Evolutionary conservation across 2,113 vertebrate genomes (phyloP).

Genomic region (Dipodomys merriami): DNA sequence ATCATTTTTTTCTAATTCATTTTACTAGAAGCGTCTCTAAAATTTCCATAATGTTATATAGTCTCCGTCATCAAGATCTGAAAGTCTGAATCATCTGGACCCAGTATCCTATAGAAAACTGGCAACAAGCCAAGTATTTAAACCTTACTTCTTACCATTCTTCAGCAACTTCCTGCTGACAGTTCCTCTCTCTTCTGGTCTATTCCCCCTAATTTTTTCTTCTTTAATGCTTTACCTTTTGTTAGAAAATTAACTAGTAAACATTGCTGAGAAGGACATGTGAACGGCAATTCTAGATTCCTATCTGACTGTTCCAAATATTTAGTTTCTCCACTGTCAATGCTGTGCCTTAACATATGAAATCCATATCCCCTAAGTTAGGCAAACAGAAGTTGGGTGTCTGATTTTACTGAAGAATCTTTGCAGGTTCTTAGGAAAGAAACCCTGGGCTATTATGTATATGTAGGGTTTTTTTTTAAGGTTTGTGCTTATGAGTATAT

Average conservation of each 20-base stretch:
- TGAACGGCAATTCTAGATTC: slow-evolving; percentile 33
- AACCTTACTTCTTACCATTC: not conserved
- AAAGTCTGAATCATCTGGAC: not conserved
- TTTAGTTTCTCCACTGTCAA: slow-evolving; percentile 18
- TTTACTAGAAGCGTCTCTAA: slow-evolving; percentile 24
- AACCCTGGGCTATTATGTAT: not conserved
- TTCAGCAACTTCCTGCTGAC: not conserved
- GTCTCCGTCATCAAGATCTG: not conserved
- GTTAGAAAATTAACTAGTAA: slow-evolving; percentile 15
- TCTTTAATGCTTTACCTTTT: not conserved
- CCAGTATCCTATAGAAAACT: not conserved
- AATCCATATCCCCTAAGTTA: not conserved
- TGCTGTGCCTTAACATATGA: slow-evolving; percentile 4
- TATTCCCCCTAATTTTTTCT: not conserved
- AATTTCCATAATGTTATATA: not conserved
- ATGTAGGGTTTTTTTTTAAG: not conserved
- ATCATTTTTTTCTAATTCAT: slow-evolving; percentile 31
- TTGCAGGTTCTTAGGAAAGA: not conserved
- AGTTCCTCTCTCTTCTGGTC: not conserved
- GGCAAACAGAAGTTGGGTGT: not conserved
- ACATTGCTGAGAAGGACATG: slow-evolving; percentile 11
- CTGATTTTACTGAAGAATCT: slow-evolving; percentile 24
- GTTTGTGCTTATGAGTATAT: not conserved
- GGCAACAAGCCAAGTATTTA: not conserved
- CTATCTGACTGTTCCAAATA: not conserved